phyloP scores from a whole-genome alignment of 2,797 vertebrate species.

The Chanos chanos region DNA sequence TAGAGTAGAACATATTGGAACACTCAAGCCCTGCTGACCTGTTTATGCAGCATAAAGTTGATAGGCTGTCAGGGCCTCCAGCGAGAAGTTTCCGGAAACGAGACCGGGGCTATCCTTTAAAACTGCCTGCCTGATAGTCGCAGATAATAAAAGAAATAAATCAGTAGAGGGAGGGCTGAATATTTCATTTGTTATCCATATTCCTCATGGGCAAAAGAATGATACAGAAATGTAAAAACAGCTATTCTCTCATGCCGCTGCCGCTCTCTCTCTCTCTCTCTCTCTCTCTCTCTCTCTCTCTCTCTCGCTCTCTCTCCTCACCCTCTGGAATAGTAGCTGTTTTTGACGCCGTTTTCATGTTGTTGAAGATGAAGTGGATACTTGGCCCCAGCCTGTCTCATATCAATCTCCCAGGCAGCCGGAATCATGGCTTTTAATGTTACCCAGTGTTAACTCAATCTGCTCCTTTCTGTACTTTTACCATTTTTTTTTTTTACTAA shows the following conservation, averaged over 20 bases:
- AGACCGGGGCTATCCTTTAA: slow-evolving; percentile 68
- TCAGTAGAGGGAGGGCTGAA: slow-evolving; percentile 82
- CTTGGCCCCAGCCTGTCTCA: slow-evolving; percentile 62
- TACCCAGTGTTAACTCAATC: slow-evolving; percentile 27
- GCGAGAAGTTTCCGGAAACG: slow-evolving; percentile 68
- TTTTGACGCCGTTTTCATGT: slow-evolving; percentile 74
- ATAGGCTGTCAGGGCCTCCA: slow-evolving; percentile 75
- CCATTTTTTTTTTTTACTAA: slow-evolving; percentile 23
- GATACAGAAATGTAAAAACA: slow-evolving; percentile 79
- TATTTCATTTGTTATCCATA: slow-evolving; percentile 88
- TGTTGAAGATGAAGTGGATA: slow-evolving; percentile 73
- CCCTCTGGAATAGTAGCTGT: slow-evolving; percentile 77
- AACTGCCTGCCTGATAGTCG: slow-evolving; percentile 76
- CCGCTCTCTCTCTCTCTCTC: too few species aligned
- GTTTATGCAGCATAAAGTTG: slow-evolving; percentile 70
- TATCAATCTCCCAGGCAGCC: slow-evolving; percentile 76
- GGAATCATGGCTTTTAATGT: slow-evolving; percentile 76
- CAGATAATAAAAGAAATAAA: slow-evolving; percentile 83
- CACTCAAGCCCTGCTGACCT: slow-evolving; percentile 67
- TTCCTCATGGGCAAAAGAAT: slow-evolving; percentile 83
- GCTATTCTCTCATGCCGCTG: slow-evolving; percentile 74
- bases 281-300: slow-evolving; percentile 69
- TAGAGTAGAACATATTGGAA: slow-evolving; percentile 71
- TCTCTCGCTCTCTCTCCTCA: slow-evolving; percentile 68
- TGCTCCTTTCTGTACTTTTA: too few species aligned